Base-by-base conservation (phyloP, 2,113 vertebrate genomes). In the Eurypyga helias region DNA sequence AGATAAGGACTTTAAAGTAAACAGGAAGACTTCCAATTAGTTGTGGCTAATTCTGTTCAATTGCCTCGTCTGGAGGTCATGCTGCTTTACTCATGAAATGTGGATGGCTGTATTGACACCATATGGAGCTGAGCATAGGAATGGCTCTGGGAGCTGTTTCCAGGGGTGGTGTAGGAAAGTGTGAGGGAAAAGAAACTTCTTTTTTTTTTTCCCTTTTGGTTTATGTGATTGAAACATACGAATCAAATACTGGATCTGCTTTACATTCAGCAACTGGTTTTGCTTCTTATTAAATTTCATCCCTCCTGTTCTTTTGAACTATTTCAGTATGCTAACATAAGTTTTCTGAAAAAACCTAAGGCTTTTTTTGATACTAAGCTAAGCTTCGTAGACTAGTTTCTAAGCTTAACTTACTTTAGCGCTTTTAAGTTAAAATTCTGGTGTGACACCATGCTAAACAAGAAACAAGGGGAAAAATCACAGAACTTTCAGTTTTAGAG, bases 11-110 rank as follows among this genome's bases (percentile, higher is more conserved):
- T 96, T 98, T 97, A 98, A 97, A 96, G 95, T 95, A 97, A 98
- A 98, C 98, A 98, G 98, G 98, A 98, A 98, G 97, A 96, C 96
- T 98, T 98, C 97, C 98, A 98, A 98, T 99, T 98, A 98, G 98
- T 98, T 98, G 97, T 97, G 97, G 97, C 98, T 98, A 99, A 98
- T 99, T 99, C 98, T 96, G 75, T 93, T 98, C 98, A 98, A 96
- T 98, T 98, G 97, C 96, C 97, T 98, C 95, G 96, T 96, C 96
- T 97, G 97, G 97, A 97, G 98, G 98, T 98, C 97, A 97, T 95
- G 97, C 96, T 97, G 97, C 81, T 93, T 97, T 95, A 77, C 95
- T 97, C 96, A 86, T 95, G 95, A 97, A 94, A 97, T 55, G 93
- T 96, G 97, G 97, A 98, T 97, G 96, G 91, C 86, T 97, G 93